Base-by-base conservation (phyloP, 2,888 invertebrate genomes). In the Nezara viridula region DNA sequence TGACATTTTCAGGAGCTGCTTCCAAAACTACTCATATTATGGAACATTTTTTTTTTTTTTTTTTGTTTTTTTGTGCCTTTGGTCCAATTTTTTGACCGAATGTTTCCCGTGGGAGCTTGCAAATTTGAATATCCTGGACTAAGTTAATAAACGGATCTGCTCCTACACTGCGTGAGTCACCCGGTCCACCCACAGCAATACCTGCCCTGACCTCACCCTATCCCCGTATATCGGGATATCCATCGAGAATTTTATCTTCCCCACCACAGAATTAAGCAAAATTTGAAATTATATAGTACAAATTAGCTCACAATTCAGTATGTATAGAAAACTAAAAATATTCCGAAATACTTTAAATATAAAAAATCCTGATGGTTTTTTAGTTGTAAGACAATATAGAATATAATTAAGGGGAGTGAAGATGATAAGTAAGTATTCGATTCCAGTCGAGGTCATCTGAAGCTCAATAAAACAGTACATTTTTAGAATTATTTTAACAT, bases 71-170 rank as follows among this genome's bases (percentile, higher is more conserved):
- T 44, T 16, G 44, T 10, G 0, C 5, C 2, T 44, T 81, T 10
- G 12, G 81, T 40, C 44, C 81, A 81, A 81, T 81, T 81, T 81
- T 81, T 81, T n/a, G 81, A n/a, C n/a, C 6, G 81, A 81, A 81
- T 81, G 44, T 81, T 81, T 81, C 81, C 81, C 81, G 81, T 81
- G 81, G 81, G 81, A 81, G 81, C 32, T 44, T 40, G 44, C 24
- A 44, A 81, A 81, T 81, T 81, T 81, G 66, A 73, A 73, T 73
- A 73, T 81, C 81, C 81, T 44, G 81, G 44, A 77, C 21, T 44
- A 44, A 81, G 40, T n/a, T 44, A 81, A 81, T 81, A 81, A 81
- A 81, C 24, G 81, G 44, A 47, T 44, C 44, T 81, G 81, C 81
- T 81, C 81, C 81, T 81, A 40, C 81, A 81, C 40, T 81, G 40